Evolutionary conservation across 2,888 invertebrate genomes (phyloP), one percentile per base, ranked within the genome.

Genomic region (Dugesia japonica): DNA sequence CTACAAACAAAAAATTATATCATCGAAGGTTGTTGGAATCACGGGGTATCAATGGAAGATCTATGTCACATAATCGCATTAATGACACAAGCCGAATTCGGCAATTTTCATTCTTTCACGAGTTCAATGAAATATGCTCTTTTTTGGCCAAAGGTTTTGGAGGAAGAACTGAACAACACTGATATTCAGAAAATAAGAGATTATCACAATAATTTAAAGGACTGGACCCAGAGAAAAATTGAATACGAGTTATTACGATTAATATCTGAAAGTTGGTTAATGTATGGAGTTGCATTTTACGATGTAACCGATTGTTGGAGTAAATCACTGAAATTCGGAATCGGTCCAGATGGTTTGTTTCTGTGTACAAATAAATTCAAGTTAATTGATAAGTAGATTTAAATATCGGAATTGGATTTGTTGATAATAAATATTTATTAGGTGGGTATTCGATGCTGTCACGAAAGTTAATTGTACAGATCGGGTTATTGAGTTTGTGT

Each of bases 231-330:
- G 9, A 88, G 89, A n/a, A 89, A 90, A 56, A 91, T 91, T 0
- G 90, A 91, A 82, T 92, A 92, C 85, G 89, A 90, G 87, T 85
- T 92, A 56, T 85, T 92, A 73, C 90, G 91, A 82, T 90, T 90
- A 83, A 89, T 90, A 76, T 89, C 91, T 4, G 88, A 89, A 79
- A 9, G 26, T 27, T 85, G 91, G 80, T 89, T 90, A 80, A 89
- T 89, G 33, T 92, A 91, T 84, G 92, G 92, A 0, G 90, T 91
- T 83, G 91, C 92, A 73, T 81, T 81, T 79, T 92, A 92, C 84
- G 89, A 89, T 83, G 90, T 89, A 13, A 81, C 80, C 71, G 79
- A 79, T 72, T 78, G 76, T 20, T 76, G 77, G n/a, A 80, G 80
- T 1, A 80, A 81, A 26, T 78, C 77, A 15, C 78, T 81, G 9